A percentile compares a stretch with the other conserved stretches of the same genome.
Evolutionary conservation across 53 echinoderm and acorn worm species (phyloP).

Genomic region (Antedon mediterranea): DNA sequence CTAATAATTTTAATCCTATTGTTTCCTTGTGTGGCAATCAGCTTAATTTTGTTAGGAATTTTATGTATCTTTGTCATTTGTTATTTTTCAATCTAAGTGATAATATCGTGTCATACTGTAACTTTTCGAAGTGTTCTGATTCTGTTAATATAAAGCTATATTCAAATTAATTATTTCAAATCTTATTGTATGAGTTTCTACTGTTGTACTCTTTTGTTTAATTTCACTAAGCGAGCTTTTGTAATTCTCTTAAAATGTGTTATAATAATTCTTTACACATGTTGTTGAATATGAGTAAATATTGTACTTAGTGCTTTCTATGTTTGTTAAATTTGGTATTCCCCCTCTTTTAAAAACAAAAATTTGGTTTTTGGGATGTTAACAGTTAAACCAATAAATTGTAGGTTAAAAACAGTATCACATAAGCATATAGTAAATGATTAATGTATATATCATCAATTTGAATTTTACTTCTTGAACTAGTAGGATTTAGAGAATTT

Average conservation of each 20-base stretch:
- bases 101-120: not conserved
- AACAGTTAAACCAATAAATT: too few species aligned
- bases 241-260: not conserved
- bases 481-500: too few species aligned
- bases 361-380: too few species aligned
- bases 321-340: not conserved
- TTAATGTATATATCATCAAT: too few species aligned
- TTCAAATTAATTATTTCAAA: not conserved
- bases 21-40: not conserved
- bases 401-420: too few species aligned
- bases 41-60: not conserved
- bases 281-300: not conserved
- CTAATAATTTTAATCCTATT: not conserved
- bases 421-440: too few species aligned
- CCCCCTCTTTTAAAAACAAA: too few species aligned
- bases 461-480: too few species aligned
- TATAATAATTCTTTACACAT: not conserved
- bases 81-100: not conserved
- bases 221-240: not conserved
- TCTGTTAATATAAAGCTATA: too few species aligned
- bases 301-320: not conserved
- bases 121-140: not conserved
- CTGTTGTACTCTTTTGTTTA: not conserved
- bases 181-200: not conserved
- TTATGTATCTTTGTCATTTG: not conserved